Percentiles rank a stretch among this genome's conserved stretches.
Conservation (phyloP, 2,113 vertebrate genomes). For the Hydrolagus affinis region DNA sequence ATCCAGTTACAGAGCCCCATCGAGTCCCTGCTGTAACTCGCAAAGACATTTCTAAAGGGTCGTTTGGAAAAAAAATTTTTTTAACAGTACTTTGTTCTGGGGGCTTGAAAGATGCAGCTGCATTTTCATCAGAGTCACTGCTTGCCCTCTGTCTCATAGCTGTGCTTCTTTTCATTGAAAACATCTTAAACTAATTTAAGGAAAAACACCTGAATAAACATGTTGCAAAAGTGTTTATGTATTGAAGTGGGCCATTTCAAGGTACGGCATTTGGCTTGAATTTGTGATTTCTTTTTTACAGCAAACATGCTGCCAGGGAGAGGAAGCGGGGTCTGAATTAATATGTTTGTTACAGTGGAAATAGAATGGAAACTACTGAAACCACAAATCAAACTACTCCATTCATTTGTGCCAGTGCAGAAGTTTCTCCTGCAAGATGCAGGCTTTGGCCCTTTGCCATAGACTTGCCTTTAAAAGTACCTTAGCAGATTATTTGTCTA, state of each 20-base stretch:
- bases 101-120: not conserved
- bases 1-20: constrained; percentile 48
- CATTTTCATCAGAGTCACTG: not conserved
- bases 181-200: constrained; percentile 78
- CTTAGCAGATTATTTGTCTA: constrained; percentile 58
- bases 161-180: constrained; percentile 62
- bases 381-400: constrained; percentile 73
- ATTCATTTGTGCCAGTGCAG: constrained; percentile 67
- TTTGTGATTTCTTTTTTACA: constrained; percentile 73
- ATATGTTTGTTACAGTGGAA: constrained; percentile 77
- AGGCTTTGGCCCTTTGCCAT: constrained; percentile 60
- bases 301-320: constrained; percentile 64
- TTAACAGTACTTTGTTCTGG: constrained; percentile 14
- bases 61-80: not conserved
- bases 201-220: constrained; percentile 79
- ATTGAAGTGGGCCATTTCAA: constrained; percentile 78
- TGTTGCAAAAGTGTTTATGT: constrained; percentile 77
- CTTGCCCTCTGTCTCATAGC: constrained; percentile 42
- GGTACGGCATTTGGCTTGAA: constrained; percentile 73
- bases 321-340: constrained; percentile 78
- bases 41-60: constrained; percentile 3
- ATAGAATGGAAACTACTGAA: constrained; percentile 69
- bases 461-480: constrained; percentile 62
- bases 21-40: constrained; percentile 32
- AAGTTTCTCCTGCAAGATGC: constrained; percentile 66